These are phyloP conservation scores for Thaleichthys pacificus DNA, from an alignment of 2,797 vertebrate genomes.

Conservation along the genomic window DNA sequence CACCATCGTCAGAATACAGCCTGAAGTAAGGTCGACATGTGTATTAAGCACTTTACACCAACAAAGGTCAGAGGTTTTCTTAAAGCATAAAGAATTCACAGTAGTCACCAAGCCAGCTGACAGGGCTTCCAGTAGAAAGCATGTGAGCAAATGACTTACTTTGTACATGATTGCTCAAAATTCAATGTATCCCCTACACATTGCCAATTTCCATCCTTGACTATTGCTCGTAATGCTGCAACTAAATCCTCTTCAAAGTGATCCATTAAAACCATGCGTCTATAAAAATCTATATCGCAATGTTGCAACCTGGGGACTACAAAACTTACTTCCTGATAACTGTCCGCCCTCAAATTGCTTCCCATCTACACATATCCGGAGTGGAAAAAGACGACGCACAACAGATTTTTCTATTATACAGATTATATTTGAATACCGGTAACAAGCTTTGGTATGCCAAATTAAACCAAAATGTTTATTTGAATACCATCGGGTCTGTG, in stretches of 20 bases:
- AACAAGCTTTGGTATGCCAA: not conserved
- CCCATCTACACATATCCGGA: not conserved
- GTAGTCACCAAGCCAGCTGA: not conserved
- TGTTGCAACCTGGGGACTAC: not conserved
- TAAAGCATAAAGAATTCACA: not conserved
- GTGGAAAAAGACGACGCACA: not conserved
- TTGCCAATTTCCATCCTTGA: slow-evolving; percentile 62
- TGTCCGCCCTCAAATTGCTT: not conserved
- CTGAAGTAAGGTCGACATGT: slow-evolving; percentile 28
- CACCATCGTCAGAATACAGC: slow-evolving; percentile 67
- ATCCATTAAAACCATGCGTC: slow-evolving; percentile 45
- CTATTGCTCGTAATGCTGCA: slow-evolving; percentile 60
- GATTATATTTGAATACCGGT: not conserved
- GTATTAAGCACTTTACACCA: not conserved
- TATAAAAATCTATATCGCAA: not conserved
- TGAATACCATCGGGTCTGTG: not conserved
- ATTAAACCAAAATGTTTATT: not conserved
- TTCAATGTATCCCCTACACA: slow-evolving; percentile 54
- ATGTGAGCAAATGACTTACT: slow-evolving; percentile 42
- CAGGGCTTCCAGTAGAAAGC: not conserved
- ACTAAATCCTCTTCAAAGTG: slow-evolving; percentile 65
- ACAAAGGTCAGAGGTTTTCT: not conserved
- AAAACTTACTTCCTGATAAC: not conserved
- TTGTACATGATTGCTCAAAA: slow-evolving; percentile 60
- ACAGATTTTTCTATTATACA: not conserved